Conservation (phyloP, 2,888 invertebrate species). For the Calameuta filiformis region DNA sequence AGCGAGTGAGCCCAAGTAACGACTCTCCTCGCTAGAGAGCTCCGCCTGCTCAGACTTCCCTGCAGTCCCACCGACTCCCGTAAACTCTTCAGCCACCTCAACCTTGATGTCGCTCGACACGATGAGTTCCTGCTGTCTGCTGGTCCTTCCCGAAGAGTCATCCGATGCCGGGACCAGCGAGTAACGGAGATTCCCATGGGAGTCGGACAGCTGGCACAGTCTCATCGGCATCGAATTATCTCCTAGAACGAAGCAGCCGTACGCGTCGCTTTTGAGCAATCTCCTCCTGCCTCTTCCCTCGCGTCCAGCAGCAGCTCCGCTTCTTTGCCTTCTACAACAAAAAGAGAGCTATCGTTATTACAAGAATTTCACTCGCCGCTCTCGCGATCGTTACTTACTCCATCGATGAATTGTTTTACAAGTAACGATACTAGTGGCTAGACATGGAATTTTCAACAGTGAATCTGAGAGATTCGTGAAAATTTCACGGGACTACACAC, state of each 20-base stretch:
- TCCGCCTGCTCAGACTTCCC: no score
- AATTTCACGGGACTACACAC: no score
- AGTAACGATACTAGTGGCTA: no score
- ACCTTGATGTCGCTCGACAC: constrained; percentile 12
- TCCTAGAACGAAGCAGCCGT: constrained; percentile 28
- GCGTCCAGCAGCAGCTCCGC: no score
- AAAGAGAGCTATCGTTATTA: no score
- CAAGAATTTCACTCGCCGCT: no score
- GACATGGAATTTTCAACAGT: no score
- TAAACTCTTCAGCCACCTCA: constrained; percentile 8
- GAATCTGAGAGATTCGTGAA: no score
- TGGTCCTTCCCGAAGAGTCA: not conserved
- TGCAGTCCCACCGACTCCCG: not conserved
- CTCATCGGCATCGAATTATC: constrained; percentile 33
- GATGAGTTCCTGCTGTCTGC: not conserved
- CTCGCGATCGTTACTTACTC: no score
- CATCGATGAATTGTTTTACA: no score
- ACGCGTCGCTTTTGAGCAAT: constrained; percentile 24
- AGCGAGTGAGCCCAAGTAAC: constrained; percentile 13
- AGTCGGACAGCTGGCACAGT: constrained; percentile 30
- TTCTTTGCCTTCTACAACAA: no score
- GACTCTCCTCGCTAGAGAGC: not conserved
- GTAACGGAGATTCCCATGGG: constrained; percentile 26
- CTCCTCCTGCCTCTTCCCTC: not conserved
- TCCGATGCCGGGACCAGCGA: constrained; percentile 17